Percentiles rank a stretch among this genome's conserved stretches.
Evolutionary conservation across 2,888 invertebrate species (phyloP).

Genomic region (Thymelicus sylvestris): DNA sequence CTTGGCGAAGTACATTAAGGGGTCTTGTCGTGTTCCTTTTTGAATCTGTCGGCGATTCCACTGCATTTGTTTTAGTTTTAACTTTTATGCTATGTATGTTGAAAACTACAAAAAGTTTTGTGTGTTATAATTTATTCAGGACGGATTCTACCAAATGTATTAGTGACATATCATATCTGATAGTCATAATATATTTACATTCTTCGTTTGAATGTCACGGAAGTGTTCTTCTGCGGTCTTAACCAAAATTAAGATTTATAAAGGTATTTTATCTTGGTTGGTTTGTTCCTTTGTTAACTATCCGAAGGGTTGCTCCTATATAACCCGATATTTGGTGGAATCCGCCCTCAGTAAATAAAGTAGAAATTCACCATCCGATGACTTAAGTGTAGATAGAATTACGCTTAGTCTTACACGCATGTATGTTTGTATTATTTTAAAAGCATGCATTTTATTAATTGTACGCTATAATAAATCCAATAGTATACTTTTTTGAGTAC

Average conservation of each 20-base stretch:
- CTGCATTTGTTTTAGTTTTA: conserved; percentile 36
- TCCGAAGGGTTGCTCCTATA: too few species aligned
- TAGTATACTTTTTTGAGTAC: conserved; percentile 9
- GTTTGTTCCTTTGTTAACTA: too few species aligned
- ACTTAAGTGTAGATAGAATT: background rate
- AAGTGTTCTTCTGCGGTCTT: too few species aligned
- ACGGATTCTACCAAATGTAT: too few species aligned
- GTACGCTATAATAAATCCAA: conserved; percentile 40
- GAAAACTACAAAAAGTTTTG: conserved; percentile 30
- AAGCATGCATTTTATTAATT: conserved; percentile 45
- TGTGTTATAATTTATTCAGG: background rate
- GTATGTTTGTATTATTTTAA: conserved; percentile 35
- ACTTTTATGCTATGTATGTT: conserved; percentile 49
- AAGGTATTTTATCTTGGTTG: too few species aligned
- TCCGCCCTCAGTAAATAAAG: background rate
- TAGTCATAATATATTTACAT: too few species aligned
- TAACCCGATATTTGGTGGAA: too few species aligned
- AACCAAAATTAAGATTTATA: too few species aligned
- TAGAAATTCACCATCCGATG: background rate
- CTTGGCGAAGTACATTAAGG: background rate
- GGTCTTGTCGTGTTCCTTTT: background rate
- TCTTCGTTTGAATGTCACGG: too few species aligned
- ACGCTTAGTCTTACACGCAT: conserved; percentile 6
- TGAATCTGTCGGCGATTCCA: conserved; percentile 28
- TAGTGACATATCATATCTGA: too few species aligned